These are phyloP conservation scores for Leptonema lineaticorne DNA, from an alignment of 1,140 invertebrate species.

Conservation along the genomic window DNA sequence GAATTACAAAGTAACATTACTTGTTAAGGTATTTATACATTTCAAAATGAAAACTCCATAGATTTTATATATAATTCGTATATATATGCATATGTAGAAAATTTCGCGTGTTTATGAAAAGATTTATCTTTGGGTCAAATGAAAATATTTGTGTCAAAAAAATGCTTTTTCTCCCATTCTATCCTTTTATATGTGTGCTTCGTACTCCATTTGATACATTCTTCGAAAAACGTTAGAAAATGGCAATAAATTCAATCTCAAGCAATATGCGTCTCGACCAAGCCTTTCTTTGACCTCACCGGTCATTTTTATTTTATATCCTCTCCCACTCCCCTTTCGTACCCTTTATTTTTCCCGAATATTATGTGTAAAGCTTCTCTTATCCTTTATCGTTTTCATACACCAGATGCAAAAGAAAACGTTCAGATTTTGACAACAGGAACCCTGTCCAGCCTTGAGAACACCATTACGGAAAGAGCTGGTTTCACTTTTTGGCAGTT, in stretches of 20 bases:
- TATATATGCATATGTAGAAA: too few species aligned
- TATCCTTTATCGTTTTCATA: neutral
- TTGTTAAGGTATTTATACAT: too few species aligned
- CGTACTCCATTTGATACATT: neutral
- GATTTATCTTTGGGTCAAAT: neutral
- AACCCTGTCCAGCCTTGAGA: neutral
- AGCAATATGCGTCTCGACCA: neutral
- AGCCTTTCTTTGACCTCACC: neutral
- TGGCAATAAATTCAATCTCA: constrained; percentile 9
- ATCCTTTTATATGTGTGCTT: neutral
- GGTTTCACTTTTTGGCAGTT: neutral
- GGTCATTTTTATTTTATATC: neutral
- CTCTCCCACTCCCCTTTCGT: neutral
- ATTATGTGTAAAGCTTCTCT: neutral
- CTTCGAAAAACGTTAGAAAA: neutral
- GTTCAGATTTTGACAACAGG: too few species aligned
- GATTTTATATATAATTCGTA: too few species aligned
- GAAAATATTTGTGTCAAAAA: neutral
- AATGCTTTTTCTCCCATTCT: neutral
- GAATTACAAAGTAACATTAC: too few species aligned
- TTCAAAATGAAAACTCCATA: too few species aligned
- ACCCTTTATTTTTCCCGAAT: neutral
- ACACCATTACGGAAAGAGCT: neutral
- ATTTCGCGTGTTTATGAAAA: neutral
- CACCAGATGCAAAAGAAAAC: constrained; percentile 1